Evolutionary conservation across 2,797 vertebrate genomes (phyloP).

Genomic region (Lepus townsendii): DNA sequence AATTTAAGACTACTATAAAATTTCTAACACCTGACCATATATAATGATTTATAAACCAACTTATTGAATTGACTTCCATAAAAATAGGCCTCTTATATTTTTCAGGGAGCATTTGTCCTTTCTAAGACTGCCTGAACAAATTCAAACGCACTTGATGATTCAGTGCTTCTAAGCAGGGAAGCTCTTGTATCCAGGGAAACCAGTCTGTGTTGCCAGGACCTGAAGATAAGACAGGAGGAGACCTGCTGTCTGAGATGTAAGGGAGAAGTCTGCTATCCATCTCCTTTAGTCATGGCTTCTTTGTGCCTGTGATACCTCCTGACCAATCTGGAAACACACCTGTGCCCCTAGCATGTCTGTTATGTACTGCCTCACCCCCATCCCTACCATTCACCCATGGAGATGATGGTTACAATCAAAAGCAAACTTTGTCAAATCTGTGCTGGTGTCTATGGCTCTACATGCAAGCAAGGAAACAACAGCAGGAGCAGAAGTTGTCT

Average conservation of each 20-base stretch:
- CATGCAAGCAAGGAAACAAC: constrained; percentile 56
- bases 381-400: neutral
- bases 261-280: constrained; percentile 61
- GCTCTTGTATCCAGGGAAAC: constrained; percentile 78
- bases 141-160: constrained; percentile 65
- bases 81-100: neutral
- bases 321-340: constrained; percentile 57
- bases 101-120: constrained; percentile 43
- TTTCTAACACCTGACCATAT: neutral
- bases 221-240: constrained; percentile 64
- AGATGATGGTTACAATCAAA: constrained; percentile 57
- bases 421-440: constrained; percentile 55
- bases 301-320: constrained; percentile 21
- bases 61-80: constrained; percentile 5
- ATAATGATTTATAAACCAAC: neutral
- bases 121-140: constrained; percentile 62
- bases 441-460: neutral
- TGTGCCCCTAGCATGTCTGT: constrained; percentile 50
- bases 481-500: constrained; percentile 63
- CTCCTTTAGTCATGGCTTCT: constrained; percentile 2
- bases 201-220: constrained; percentile 64
- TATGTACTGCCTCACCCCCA: neutral
- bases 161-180: constrained; percentile 54
- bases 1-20: neutral
- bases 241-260: constrained; percentile 41